Percentiles rank a stretch among this genome's conserved stretches.
These are phyloP conservation scores for Nothura maculosa DNA, from an alignment of 2,797 vertebrate genomes.

Conservation along the genomic window DNA sequence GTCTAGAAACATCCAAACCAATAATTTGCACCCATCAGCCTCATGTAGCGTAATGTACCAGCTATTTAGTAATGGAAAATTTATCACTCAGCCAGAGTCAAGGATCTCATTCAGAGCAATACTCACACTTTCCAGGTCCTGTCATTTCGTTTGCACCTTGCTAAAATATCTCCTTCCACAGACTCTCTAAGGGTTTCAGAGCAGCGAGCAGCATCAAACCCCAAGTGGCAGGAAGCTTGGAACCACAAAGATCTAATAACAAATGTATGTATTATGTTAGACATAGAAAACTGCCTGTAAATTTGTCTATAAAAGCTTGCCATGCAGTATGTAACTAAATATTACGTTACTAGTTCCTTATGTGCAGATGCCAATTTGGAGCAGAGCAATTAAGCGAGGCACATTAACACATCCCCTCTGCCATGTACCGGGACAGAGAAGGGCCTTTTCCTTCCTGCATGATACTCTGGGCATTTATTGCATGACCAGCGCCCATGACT, in stretches of 20 bases:
- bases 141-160: neutral
- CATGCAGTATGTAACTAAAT: neutral
- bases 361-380: neutral
- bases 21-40: constrained; percentile 1
- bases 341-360: neutral
- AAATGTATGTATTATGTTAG: neutral
- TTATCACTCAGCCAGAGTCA: neutral
- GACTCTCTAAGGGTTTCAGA: neutral
- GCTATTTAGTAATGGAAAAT: neutral
- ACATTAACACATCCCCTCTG: neutral
- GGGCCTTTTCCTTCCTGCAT: accelerated
- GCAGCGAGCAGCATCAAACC: neutral
- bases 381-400: neutral
- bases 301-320: neutral
- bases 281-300: neutral
- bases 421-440: accelerated
- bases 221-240: neutral
- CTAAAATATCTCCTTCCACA: neutral
- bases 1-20: neutral
- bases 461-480: neutral
- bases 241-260: neutral
- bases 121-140: neutral
- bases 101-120: neutral
- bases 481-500: neutral
- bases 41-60: neutral